These are phyloP conservation scores for Parascotia fuliginaria DNA, from an alignment of 2,888 invertebrate species.

Conservation along the genomic window DNA sequence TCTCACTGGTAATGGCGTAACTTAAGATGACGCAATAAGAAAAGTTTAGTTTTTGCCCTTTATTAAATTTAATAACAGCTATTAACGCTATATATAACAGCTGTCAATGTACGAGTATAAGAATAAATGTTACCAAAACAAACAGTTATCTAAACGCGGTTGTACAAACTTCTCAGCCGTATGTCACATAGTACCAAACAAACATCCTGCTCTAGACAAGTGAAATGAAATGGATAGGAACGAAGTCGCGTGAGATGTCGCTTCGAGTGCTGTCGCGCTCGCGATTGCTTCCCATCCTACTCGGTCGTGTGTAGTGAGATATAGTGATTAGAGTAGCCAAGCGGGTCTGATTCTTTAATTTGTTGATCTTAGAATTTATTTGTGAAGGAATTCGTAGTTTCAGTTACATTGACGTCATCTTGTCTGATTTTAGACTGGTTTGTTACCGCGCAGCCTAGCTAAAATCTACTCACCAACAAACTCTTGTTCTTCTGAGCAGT, in stretches of 20 bases:
- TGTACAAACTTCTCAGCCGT: constrained; percentile 29
- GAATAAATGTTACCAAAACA: neutral
- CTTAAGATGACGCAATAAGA: too few species aligned
- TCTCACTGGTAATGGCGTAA: too few species aligned
- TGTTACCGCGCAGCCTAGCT: too few species aligned
- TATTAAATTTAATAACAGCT: too few species aligned
- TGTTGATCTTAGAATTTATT: constrained; percentile 1
- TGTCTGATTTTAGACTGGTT: too few species aligned
- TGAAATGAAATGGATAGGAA: constrained; percentile 79
- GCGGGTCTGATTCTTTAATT: constrained; percentile 17
- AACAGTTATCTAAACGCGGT: neutral
- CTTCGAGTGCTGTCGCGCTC: constrained; percentile 49
- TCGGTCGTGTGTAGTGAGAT: constrained; percentile 22
- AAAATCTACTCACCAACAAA: too few species aligned
- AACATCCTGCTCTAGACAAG: constrained; percentile 67
- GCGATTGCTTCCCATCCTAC: constrained; percentile 38
- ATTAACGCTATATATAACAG: too few species aligned
- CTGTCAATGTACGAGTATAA: too few species aligned
- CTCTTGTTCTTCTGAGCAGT: too few species aligned
- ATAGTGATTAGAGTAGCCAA: constrained; percentile 22
- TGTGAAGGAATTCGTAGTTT: neutral
- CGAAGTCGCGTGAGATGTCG: constrained; percentile 69
- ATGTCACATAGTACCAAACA: constrained; percentile 51
- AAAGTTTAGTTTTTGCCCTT: too few species aligned
- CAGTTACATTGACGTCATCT: too few species aligned